Conservation (phyloP, 2,113 vertebrate species). For the Oostethus manadensis region DNA sequence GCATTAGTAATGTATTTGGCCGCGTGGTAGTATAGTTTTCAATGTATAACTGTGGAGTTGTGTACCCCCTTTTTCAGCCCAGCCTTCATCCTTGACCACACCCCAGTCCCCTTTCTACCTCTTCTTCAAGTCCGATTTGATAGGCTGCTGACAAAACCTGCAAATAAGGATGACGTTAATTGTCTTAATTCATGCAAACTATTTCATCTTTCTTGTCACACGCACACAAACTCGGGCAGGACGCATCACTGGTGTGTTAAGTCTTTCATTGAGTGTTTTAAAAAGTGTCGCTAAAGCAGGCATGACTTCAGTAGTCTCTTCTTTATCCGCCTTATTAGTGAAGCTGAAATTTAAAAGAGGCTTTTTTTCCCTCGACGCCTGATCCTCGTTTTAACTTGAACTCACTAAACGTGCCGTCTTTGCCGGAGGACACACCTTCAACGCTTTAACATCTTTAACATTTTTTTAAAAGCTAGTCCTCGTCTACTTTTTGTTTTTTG, state of each 20-base stretch:
- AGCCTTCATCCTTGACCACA: no score
- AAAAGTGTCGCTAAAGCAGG: constrained; percentile 71
- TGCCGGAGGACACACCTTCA: no score
- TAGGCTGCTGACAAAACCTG: no score
- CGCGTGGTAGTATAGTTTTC: no score
- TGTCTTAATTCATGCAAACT: neutral
- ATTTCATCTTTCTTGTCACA: constrained; percentile 22
- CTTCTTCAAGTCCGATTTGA: neutral
- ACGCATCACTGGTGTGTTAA: constrained; percentile 47
- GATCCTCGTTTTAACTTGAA: constrained; percentile 9
- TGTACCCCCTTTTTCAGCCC: no score
- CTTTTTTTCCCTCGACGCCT: no score
- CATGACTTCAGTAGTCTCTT: constrained; percentile 70
- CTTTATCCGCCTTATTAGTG: constrained; percentile 72
- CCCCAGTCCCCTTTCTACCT: no score
- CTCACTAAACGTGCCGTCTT: constrained; percentile 26
- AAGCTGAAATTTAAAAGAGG: constrained; percentile 64
- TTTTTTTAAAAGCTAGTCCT: no score
- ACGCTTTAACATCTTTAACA: no score
- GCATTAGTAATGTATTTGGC: no score
- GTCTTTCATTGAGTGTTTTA: constrained; percentile 66
- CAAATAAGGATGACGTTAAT: constrained; percentile 1
- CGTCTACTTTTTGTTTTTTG: no score
- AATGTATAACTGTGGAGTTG: no score
- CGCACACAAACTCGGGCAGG: neutral